phyloP scores from a whole-genome alignment of 2,888 invertebrate species.

The Rhamnusium bicolor region DNA sequence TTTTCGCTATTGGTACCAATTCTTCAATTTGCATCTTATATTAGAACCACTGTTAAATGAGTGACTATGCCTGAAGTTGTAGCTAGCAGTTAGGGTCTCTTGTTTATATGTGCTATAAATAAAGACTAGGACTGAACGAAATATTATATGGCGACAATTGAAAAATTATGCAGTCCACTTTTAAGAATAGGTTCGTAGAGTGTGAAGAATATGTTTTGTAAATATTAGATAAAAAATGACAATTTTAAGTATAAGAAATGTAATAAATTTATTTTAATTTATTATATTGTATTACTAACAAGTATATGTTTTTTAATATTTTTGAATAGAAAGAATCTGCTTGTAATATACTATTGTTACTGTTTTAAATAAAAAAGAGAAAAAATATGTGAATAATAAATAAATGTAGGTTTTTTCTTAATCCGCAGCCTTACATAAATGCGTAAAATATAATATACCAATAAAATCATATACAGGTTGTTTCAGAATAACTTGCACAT shows the following conservation, averaged over 20 bases:
- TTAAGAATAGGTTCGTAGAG: constrained; percentile 6
- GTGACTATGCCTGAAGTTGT: background rate
- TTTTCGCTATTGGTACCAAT: constrained; percentile 11
- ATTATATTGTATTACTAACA: background rate
- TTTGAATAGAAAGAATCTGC: constrained; percentile 34
- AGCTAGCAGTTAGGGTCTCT: constrained; percentile 5
- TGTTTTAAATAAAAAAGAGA: background rate
- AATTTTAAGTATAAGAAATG: constrained; percentile 6
- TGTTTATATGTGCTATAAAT: constrained; percentile 28
- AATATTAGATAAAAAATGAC: constrained; percentile 23
- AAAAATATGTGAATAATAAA: background rate
- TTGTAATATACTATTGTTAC: constrained; percentile 30
- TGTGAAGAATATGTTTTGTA: constrained; percentile 17
- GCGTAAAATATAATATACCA: no score
- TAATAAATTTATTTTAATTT: background rate
- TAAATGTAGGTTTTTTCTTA: no score
- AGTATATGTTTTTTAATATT: constrained; percentile 42
- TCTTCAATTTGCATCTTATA: constrained; percentile 9
- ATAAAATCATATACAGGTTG: no score
- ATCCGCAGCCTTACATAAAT: no score
- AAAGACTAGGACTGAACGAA: constrained; percentile 18
- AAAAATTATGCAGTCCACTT: constrained; percentile 23
- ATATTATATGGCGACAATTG: constrained; percentile 23
- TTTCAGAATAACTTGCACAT: no score
- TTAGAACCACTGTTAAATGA: constrained; percentile 6